These are phyloP conservation scores for Fabriciana adippe DNA, from an alignment of 2,888 invertebrate genomes.

Conservation along the genomic window DNA sequence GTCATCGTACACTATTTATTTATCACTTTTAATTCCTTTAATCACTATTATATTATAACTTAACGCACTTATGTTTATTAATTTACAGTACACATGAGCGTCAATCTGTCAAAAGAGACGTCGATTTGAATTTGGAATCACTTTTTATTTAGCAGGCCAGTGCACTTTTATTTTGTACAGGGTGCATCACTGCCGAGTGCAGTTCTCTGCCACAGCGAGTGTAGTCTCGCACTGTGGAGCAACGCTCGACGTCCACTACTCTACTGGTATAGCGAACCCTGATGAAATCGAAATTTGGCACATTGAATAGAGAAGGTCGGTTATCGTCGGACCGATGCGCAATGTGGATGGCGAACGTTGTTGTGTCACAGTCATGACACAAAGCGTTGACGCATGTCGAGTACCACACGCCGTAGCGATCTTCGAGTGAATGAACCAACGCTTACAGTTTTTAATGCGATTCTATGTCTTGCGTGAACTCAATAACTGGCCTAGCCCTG, in stretches of 20 bases:
- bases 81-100: constrained; percentile 41
- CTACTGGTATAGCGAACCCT: constrained; percentile 54
- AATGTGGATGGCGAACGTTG: constrained; percentile 52
- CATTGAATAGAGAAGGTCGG: constrained; percentile 63
- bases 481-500: constrained; percentile 46
- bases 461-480: constrained; percentile 39
- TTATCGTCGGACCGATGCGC: constrained; percentile 59
- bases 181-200: constrained; percentile 32
- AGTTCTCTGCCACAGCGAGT: constrained; percentile 13
- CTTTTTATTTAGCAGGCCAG: constrained; percentile 24
- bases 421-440: constrained; percentile 51
- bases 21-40: constrained; percentile 28
- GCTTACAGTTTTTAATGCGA: constrained; percentile 34
- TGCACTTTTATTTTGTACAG: constrained; percentile 37
- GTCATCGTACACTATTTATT: constrained; percentile 82
- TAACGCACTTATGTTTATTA: constrained; percentile 41
- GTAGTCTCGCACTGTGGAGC: constrained; percentile 54
- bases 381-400: constrained; percentile 58
- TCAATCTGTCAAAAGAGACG: constrained; percentile 57
- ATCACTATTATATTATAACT: constrained; percentile 8
- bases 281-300: constrained; percentile 73
- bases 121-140: constrained; percentile 55
- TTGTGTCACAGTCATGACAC: constrained; percentile 56
- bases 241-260: constrained; percentile 60
- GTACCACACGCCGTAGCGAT: constrained; percentile 48